phyloP scores from a whole-genome alignment of 2,888 invertebrate genomes.

The Julus scanicus region DNA sequence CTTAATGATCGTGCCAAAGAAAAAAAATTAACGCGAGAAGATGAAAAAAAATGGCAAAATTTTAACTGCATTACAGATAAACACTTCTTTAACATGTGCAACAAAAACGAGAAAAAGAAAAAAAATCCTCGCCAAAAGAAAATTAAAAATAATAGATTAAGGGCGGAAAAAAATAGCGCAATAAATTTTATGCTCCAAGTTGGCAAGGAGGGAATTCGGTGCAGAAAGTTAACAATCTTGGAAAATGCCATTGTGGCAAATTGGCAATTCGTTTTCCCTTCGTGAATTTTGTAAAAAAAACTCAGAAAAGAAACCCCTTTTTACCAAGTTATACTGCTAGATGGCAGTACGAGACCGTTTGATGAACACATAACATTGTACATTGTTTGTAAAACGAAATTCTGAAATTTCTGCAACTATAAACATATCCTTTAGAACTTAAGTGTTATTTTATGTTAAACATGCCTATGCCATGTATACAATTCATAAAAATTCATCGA shows the following conservation, averaged over 20 bases:
- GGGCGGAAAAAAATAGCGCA: slow-evolving; percentile 24
- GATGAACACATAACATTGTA: background rate
- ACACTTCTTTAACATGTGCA: slow-evolving; percentile 33
- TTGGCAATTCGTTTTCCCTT: slow-evolving; percentile 33
- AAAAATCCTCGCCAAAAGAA: slow-evolving; percentile 10
- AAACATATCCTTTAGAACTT: background rate
- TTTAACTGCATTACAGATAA: slow-evolving; percentile 33
- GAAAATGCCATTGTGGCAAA: slow-evolving; percentile 33
- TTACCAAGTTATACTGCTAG: background rate
- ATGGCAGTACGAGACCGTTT: background rate
- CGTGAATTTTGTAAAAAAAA: background rate
- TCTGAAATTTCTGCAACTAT: background rate
- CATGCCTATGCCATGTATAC: no score
- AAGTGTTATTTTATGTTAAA: background rate
- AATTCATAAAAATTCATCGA: no score
- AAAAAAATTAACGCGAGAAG: slow-evolving; percentile 15
- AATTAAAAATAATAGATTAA: slow-evolving; percentile 33
- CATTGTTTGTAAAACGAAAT: background rate
- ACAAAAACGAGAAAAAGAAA: background rate
- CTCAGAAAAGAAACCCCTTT: background rate
- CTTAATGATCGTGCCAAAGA: slow-evolving; percentile 33
- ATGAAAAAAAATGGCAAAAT: background rate
- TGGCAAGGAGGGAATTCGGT: slow-evolving; percentile 33
- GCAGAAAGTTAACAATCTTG: slow-evolving; percentile 33
- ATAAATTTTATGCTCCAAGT: slow-evolving; percentile 26